Percentiles rank a stretch among this genome's conserved stretches.
phyloP scores from a whole-genome alignment of 2,888 invertebrate species.

The Lucinisca nassula region DNA sequence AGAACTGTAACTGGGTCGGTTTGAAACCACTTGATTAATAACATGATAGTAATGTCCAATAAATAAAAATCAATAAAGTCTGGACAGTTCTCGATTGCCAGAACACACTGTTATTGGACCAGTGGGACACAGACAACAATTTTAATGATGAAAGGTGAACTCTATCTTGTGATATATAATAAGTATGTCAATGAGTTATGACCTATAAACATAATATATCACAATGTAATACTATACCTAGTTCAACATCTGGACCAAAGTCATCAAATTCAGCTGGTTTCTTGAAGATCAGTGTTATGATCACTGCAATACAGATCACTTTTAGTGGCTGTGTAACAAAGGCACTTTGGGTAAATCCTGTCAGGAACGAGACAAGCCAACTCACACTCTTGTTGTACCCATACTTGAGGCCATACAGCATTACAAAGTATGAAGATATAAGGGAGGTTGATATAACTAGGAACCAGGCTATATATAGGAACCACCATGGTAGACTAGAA shows the following conservation, averaged over 20 bases:
- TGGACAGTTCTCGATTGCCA: too few species aligned
- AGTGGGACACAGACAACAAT: too few species aligned
- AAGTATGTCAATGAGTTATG: too few species aligned
- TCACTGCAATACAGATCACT: slow-evolving; percentile 72
- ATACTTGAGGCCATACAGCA: slow-evolving; percentile 84
- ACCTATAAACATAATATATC: too few species aligned
- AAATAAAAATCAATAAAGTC: too few species aligned
- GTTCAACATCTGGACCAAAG: slow-evolving; percentile 53
- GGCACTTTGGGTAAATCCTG: slow-evolving; percentile 79
- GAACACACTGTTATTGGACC: too few species aligned
- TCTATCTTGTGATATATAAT: too few species aligned
- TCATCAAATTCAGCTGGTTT: slow-evolving; percentile 72
- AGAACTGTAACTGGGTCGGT: too few species aligned
- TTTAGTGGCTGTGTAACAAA: slow-evolving; percentile 80
- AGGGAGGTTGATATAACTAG: slow-evolving; percentile 71
- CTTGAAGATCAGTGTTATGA: slow-evolving; percentile 76
- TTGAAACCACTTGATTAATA: too few species aligned
- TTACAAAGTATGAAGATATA: slow-evolving; percentile 80
- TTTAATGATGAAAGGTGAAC: too few species aligned
- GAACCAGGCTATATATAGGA: slow-evolving; percentile 80
- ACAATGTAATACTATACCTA: slow-evolving; percentile 51
- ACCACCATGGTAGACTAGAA: slow-evolving; percentile 85
- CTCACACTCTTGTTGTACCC: slow-evolving; percentile 81
- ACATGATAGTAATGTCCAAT: too few species aligned
- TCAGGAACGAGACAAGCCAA: slow-evolving; percentile 83